These are phyloP conservation scores for Fundulus diaphanus DNA, from an alignment of 2,797 vertebrate genomes.

Conservation along the genomic window DNA sequence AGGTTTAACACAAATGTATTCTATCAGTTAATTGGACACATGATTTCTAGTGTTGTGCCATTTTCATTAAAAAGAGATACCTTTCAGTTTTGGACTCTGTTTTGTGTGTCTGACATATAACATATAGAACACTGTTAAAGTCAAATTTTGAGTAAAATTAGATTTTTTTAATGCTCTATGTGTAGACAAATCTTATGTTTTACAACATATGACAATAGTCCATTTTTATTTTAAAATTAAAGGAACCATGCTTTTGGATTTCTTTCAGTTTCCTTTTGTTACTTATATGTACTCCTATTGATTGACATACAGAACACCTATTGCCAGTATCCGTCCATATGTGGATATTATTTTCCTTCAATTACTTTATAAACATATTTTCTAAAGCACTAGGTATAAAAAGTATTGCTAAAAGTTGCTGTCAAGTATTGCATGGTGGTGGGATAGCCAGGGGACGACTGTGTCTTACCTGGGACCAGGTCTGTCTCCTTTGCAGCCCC, in stretches of 20 bases:
- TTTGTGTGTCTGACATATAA: neutral
- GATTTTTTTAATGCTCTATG: too few relatives aligned
- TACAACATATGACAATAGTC: neutral
- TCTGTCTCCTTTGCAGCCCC: conserved; percentile 72
- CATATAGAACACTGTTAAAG: neutral
- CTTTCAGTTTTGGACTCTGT: neutral
- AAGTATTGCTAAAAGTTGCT: conserved; percentile 24
- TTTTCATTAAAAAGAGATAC: neutral
- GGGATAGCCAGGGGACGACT: conserved; percentile 44
- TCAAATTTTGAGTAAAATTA: neutral
- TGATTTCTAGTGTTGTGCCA: neutral
- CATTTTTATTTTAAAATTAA: neutral
- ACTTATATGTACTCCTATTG: neutral
- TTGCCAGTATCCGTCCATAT: conserved; percentile 8
- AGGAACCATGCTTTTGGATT: neutral
- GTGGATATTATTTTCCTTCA: conserved; percentile 12
- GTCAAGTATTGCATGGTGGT: conserved; percentile 7
- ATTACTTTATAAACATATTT: conserved; percentile 18
- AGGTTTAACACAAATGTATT: neutral
- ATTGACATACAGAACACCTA: neutral
- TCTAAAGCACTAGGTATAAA: conserved; percentile 9
- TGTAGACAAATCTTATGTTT: neutral
- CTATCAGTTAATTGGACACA: neutral
- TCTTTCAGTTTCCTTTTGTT: neutral
- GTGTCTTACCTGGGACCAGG: conserved; percentile 69